Base-by-base conservation (phyloP, 2,888 invertebrate genomes). In the Sinhomidia bicolor region DNA sequence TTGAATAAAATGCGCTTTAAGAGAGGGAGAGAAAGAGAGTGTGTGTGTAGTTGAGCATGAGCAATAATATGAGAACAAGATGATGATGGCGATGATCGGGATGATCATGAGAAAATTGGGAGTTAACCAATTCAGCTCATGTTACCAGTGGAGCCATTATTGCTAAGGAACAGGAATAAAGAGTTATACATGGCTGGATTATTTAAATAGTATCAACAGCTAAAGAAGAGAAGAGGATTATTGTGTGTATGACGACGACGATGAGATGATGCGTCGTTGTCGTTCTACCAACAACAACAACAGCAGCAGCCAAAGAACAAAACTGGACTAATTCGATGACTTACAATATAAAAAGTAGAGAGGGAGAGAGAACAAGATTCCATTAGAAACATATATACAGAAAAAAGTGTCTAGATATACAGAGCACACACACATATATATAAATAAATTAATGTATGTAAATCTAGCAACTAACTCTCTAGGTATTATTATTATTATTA, bases 41-140 rank as follows among this genome's bases (percentile, higher is more conserved):
- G 20, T 71, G 17, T 41, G 71, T 65, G 62, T 65, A 65, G 65
- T 65, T 65, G 36, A 47, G 74, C 47, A 47, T 26, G 26, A 26
- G 44, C 23, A 74, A 47, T 44, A 47, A 71, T 71, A 71, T 41
- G 71, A 44, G 44, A 71, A 71, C 71, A 71, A 71, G 71, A 44
- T 44, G 71, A 65, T n/a, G 17, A 74, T 23, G 23, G 47, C 23
- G 44, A 80, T 79, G 17, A 78, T 26, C 7, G 44, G 44, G 62
- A 44, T 81, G n/a, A 51, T 60, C 82, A 82, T 41, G 54, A 74
- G 74, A 84, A 78, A 85, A 78, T 84, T 88, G 89, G 89, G 89
- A 89, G 89, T 80, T 74, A 89, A 85, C 89, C 85, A 54, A 85
- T 85, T 85, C 80, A 85, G 85, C 89, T 89, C 89, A 76, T 57